These are phyloP conservation scores for Nezara viridula DNA, from an alignment of 2,888 invertebrate species.

Conservation along the genomic window DNA sequence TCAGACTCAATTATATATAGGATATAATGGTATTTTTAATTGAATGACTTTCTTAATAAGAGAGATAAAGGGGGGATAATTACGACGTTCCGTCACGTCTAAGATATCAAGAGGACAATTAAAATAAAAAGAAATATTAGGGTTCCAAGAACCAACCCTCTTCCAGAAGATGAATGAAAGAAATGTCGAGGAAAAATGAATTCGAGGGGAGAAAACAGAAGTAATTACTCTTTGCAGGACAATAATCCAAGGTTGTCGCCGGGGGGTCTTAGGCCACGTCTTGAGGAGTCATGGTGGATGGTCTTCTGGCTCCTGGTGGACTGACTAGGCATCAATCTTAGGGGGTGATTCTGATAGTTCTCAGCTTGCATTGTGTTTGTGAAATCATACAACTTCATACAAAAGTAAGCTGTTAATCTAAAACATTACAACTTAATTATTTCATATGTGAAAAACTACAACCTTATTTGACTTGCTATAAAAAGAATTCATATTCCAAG, in stretches of 20 bases:
- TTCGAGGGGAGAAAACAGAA: conserved; percentile 16
- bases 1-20: background rate
- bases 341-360: background rate
- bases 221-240: conserved; percentile 24
- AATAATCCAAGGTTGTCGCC: conserved; percentile 4
- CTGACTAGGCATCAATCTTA: background rate
- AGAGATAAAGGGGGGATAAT: background rate
- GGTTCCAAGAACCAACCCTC: background rate
- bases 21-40: background rate
- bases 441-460: too few relatives aligned
- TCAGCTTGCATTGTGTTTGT: background rate
- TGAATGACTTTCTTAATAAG: background rate
- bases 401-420: too few relatives aligned
- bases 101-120: conserved; percentile 35
- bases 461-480: too few relatives aligned
- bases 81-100: conserved; percentile 17
- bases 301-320: background rate
- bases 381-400: background rate
- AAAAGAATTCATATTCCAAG: too few relatives aligned
- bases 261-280: background rate
- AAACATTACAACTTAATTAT: too few relatives aligned
- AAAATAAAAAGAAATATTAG: conserved; percentile 36
- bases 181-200: conserved; percentile 30
- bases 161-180: background rate
- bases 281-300: background rate